A percentile compares a stretch with the other conserved stretches of the same genome.
Evolutionary conservation across 2,797 vertebrate genomes (phyloP).

Genomic region (Gouania willdenowi): DNA sequence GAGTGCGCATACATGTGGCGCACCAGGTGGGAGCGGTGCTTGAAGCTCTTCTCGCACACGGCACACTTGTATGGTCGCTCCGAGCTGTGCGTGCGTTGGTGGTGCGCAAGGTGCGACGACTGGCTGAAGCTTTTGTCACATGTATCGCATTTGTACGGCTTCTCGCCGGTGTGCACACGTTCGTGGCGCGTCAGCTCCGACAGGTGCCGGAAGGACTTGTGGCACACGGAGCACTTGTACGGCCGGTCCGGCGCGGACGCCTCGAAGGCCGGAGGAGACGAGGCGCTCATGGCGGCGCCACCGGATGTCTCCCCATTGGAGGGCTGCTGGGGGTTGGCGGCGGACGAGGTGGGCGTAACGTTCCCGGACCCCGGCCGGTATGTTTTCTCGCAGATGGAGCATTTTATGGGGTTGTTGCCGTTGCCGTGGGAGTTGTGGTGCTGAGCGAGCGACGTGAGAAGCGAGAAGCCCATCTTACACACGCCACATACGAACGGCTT

Average conservation of each 20-base stretch:
- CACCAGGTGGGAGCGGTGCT: conserved; percentile 94
- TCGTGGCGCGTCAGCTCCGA: conserved; percentile 93
- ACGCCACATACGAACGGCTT: conserved; percentile 95
- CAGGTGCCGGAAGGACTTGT: conserved; percentile 93
- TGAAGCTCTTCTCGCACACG: conserved; percentile 95
- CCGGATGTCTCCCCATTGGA: conserved; percentile 71
- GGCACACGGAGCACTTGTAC: conserved; percentile 94
- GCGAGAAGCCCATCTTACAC: conserved; percentile 97
- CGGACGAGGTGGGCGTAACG: conserved; percentile 70
- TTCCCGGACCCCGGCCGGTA: conserved; percentile 83
- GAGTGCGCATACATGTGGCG: conserved; percentile 97
- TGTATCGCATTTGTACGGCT: conserved; percentile 95
- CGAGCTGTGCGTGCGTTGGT: conserved; percentile 94
- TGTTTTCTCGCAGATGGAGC: conserved; percentile 95
- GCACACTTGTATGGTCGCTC: conserved; percentile 96
- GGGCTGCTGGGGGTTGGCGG: conserved; percentile 76
- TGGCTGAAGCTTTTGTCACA: conserved; percentile 98
- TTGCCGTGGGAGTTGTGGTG: conserved; percentile 90
- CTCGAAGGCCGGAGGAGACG: conserved; percentile 61
- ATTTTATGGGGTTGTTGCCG: conserved; percentile 87
- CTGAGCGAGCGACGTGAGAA: conserved; percentile 91
- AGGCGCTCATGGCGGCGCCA: conserved; percentile 68
- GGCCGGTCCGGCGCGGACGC: conserved; percentile 81
- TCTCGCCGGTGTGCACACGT: conserved; percentile 92
- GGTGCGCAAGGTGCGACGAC: conserved; percentile 93